Percentiles rank a stretch among this genome's conserved stretches.
phyloP scores from a whole-genome alignment of 2,113 vertebrate genomes.

The Menura novaehollandiae region DNA sequence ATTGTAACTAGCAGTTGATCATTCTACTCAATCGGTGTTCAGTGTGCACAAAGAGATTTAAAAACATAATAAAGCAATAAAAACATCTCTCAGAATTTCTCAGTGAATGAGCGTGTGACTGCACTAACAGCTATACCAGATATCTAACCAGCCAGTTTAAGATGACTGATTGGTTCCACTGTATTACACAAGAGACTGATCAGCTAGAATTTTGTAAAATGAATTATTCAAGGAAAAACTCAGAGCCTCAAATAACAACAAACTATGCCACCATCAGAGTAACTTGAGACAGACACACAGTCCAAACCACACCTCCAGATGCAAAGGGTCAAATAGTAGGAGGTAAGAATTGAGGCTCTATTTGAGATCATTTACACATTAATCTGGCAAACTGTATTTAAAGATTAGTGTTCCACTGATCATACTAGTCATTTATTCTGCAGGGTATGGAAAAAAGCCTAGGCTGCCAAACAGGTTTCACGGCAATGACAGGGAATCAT shows the following conservation, averaged over 20 bases:
- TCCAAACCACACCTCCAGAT: background rate
- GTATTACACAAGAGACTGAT: slow-evolving; percentile 28
- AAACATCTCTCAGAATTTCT: slow-evolving; percentile 37
- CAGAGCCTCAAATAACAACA: background rate
- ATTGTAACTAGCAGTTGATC: background rate
- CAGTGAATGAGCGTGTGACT: background rate
- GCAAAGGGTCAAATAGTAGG: background rate
- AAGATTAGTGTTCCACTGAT: background rate
- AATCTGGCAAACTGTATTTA: background rate
- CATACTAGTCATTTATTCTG: background rate
- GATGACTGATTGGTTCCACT: slow-evolving; percentile 48
- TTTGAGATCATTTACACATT: background rate
- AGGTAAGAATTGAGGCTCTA: background rate
- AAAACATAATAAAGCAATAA: slow-evolving; percentile 46
- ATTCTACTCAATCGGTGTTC: slow-evolving; percentile 24
- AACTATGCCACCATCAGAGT: background rate
- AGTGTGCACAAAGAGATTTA: slow-evolving; percentile 37
- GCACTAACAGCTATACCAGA: background rate
- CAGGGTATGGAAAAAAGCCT: background rate
- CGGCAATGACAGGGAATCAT: background rate
- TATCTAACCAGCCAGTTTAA: slow-evolving; percentile 23
- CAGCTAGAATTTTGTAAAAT: slow-evolving; percentile 41
- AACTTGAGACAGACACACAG: background rate
- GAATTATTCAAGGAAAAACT: slow-evolving; percentile 8
- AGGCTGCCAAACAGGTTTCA: background rate